A percentile compares a stretch with the other conserved stretches of the same genome.
Conservation (phyloP, 35 echinoderm and acorn worm genomes). For the Diadema setosum region DNA sequence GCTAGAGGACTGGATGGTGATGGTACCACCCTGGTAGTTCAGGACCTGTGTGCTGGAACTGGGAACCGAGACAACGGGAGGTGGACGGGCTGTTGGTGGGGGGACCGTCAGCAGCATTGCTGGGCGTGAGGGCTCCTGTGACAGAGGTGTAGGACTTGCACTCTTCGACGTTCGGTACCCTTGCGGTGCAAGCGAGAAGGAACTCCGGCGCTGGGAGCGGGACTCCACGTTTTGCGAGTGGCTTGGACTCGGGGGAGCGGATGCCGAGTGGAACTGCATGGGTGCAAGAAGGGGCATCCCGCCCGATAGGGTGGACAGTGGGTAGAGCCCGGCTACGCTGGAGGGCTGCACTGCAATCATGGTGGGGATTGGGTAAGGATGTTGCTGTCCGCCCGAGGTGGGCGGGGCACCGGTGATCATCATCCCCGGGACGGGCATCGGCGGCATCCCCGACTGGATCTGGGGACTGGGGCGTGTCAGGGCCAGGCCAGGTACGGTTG, state of each 20-base stretch:
- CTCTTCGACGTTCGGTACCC: not conserved
- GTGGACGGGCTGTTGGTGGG: not conserved
- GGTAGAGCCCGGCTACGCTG: not conserved
- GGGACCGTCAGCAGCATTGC: not conserved
- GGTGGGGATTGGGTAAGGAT: conserved; percentile 19
- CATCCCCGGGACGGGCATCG: not conserved
- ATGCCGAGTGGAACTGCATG: conserved; percentile 42
- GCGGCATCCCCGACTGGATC: not conserved
- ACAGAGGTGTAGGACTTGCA: conserved; percentile 28
- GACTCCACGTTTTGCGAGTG: not conserved
- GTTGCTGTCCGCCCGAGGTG: not conserved
- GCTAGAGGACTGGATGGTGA: conserved; percentile 55
- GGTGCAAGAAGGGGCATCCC: not conserved
- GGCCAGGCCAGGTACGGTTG: not conserved
- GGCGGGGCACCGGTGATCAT: not conserved
- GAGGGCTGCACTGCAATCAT: not conserved
- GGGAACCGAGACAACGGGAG: not conserved
- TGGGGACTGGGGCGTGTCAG: not conserved
- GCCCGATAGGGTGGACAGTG: conserved; percentile 10
- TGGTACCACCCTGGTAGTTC: conserved; percentile 86
- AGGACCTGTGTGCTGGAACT: not conserved
- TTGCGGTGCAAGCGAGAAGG: not conserved
- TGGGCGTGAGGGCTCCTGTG: conserved; percentile 7
- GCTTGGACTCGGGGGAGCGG: not conserved
- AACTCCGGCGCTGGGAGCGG: not conserved